Evolutionary conservation across 2,113 vertebrate genomes (phyloP), one percentile per base, ranked within the genome.

Genomic region (Apodemus sylvaticus): DNA sequence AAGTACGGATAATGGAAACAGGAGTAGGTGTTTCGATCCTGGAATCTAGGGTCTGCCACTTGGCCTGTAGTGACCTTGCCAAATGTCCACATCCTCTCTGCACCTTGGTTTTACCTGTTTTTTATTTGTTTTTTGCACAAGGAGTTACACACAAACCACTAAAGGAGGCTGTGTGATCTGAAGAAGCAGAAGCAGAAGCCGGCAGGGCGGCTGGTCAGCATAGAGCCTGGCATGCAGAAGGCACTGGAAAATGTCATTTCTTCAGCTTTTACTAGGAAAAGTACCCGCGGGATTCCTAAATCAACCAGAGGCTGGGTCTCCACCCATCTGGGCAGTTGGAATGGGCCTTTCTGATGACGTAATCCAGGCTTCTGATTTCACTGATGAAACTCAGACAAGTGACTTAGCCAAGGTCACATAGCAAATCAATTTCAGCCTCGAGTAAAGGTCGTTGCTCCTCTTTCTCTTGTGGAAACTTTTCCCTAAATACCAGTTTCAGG

Each of bases 381-480:
- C 29, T 6, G 74, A 13, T 82, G 82, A 93, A 60, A 89, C 68
- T 10, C 73, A 66, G 42, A 74, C 68, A 22, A 79, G 74, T 64
- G 83, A 89, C 82, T 79, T 79, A 62, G 36, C 81, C 71, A 95
- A 22, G 83, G 55, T 86, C 94, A 76, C 55, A 78, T 6, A 26
- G 92, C 60, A 78, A 31, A 70, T n/a, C 88, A 51, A 68, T 20
- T 76, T 45, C 93, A 62, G 19, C 39, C 86, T 39, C 3, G 45
- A 71, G 71, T n/a, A 66, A 83, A 86, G 19, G 53, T 48, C 26
- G 64, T 12, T 20, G 8, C 74, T 88, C 66, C 4, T 93, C 58
- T 77, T 81, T 79, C 34, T 94, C n/a, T 64, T 42, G n/a, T 36
- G 26, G 62, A 91, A 93, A 55, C 55, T 36, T 83, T 91, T 34